Evolutionary conservation across 2,797 vertebrate species (phyloP), one percentile per base, ranked within the genome.

Genomic region (Myotis planiceps): DNA sequence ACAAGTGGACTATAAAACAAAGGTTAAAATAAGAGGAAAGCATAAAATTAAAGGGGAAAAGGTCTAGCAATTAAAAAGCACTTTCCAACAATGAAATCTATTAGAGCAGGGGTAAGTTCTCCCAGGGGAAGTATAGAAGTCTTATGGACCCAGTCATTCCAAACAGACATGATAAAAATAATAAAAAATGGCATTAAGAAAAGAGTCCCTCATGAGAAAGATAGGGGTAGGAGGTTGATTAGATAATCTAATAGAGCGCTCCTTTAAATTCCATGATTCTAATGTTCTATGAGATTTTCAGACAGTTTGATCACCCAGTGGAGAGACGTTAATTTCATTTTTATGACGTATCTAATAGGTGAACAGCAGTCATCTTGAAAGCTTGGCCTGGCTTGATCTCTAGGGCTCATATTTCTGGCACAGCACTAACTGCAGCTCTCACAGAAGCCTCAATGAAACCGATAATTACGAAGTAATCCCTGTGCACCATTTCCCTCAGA

Each of bases 241-340:
- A 92, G 32, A 88, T 93, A 92, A 97, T 55, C 65, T 90, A 97
- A 97, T 42, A 83, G 65, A 92, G 74, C 69, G 88, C 3, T 90
- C 76, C 76, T 82, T 95, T 90, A 95, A 65, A 90, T 96, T 97
- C 60, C 27, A 34, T 94, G 91, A 88, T 88, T 95, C 74, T 95
- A 88, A 96, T 92, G 87, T 95, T 96, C 71, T 90, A 34, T 88
- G 92, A 95, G 45, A 81, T n/a, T 95, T 97, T 90, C 84, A 81
- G 88, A 86, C 74, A 92, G 66, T 78, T 94, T 97, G 66, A 89
- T 95, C 71, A 94, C 82, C 78, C 94, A 89, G 55, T 18, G 23
- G 93, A 97, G 92, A 96, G 79, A 92, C 7, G 84, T 97, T 76
- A 92, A 95, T 97, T 96, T 97, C n/a, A 89, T 94, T 95, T 97